Conservation (phyloP, 2,888 invertebrate genomes). For the Ormia ochracea region DNA sequence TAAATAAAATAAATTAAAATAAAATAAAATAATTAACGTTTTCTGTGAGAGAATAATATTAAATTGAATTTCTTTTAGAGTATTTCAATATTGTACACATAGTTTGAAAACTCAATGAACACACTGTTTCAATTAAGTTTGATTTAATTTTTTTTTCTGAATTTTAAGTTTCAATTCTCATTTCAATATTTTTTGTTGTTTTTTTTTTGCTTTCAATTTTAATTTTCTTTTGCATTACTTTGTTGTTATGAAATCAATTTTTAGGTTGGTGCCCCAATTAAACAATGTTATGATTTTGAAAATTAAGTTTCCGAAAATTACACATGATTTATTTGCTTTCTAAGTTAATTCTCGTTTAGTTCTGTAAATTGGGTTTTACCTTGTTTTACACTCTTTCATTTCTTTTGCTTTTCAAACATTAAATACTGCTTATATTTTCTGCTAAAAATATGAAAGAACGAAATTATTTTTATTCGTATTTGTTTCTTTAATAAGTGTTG, state of each 20-base stretch:
- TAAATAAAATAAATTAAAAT: background rate
- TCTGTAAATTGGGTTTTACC: conserved; percentile 14
- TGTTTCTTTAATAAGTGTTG: conserved; percentile 59
- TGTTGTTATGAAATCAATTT: no score
- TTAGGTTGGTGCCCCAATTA: background rate
- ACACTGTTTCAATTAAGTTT: conserved; percentile 17
- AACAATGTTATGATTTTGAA: conserved; percentile 1
- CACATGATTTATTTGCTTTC: background rate
- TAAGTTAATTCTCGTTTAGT: conserved; percentile 3
- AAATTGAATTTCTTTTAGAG: no score
- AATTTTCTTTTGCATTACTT: background rate
- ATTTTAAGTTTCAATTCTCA: background rate
- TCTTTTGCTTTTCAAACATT: conserved; percentile 8
- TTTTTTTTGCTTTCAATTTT: no score
- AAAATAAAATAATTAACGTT: background rate
- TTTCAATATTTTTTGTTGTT: background rate
- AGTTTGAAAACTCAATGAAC: conserved; percentile 26
- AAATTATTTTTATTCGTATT: conserved; percentile 49
- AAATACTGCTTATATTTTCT: conserved; percentile 23
- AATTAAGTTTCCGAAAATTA: background rate
- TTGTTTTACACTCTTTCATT: conserved; percentile 2
- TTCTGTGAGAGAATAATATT: conserved; percentile 39
- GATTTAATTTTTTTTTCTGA: background rate
- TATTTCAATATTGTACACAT: conserved; percentile 36
- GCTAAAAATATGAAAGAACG: conserved; percentile 22